These are phyloP conservation scores for Ophthalmolycus amberensis DNA, from an alignment of 2,113 vertebrate genomes.

Conservation along the genomic window DNA sequence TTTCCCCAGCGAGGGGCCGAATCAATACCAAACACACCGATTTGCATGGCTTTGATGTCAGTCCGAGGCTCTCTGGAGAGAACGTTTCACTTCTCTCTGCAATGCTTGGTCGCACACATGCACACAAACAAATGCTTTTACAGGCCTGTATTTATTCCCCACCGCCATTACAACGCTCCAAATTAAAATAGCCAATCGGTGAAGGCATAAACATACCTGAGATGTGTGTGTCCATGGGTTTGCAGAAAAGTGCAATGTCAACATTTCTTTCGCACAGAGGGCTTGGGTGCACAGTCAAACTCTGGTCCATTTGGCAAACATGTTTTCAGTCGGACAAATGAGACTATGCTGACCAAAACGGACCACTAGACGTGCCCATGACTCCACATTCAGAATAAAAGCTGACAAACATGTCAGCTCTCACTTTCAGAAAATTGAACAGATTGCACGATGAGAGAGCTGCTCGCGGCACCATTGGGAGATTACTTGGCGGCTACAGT, in stretches of 20 bases:
- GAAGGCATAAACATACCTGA: conserved; percentile 8
- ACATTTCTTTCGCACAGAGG: background rate
- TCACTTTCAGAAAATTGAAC: conserved; percentile 31
- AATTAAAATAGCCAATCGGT: conserved; percentile 43
- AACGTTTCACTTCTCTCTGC: conserved; percentile 41
- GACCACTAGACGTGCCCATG: background rate
- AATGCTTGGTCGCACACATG: conserved; percentile 45
- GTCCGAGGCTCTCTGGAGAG: conserved; percentile 54
- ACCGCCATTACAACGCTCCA: conserved; percentile 31
- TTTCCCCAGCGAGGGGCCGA: conserved; percentile 43
- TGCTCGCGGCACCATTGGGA: conserved; percentile 36
- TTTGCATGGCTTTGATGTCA: conserved; percentile 78
- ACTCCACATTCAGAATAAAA: conserved; percentile 11
- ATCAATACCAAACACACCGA: conserved; percentile 69
- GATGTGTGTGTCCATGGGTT: background rate
- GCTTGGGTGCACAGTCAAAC: background rate
- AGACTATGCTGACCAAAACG: background rate
- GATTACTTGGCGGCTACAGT: conserved; percentile 32
- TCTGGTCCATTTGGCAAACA: background rate
- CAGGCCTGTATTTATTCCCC: conserved; percentile 37
- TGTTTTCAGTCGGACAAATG: background rate
- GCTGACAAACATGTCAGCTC: conserved; percentile 4
- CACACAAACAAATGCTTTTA: conserved; percentile 40
- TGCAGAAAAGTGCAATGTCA: background rate
- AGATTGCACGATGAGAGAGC: conserved; percentile 54